Evolutionary conservation across 2,797 vertebrate genomes (phyloP), one percentile per base, ranked within the genome.

Genomic region (Syndactyla subalaris): DNA sequence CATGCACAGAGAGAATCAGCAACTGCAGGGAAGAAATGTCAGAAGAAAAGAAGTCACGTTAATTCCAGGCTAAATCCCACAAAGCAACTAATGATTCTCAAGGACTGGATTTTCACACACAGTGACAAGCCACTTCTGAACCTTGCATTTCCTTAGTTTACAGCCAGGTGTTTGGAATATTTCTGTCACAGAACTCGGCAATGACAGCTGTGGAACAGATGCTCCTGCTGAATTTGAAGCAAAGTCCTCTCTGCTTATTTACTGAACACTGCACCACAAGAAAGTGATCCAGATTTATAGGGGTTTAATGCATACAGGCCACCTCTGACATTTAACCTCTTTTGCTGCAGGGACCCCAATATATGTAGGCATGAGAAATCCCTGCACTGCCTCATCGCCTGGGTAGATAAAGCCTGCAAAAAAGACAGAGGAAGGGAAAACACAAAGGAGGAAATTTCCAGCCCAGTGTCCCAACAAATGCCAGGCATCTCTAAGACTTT

Each of bases 81-180:
- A 39, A 46, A 70, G 26, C 39, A 83, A 7, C 27, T 43, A 51
- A 83, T 19, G 39, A 46, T 63, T 62, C 48, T 20, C 29, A 82
- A 66, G 73, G 61, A 7, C n/a, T 52, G n/a, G 24, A 8, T 21
- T 92, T 80, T 78, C 52, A 38, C 18, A 63, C 15, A n/a, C 62
- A 63, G 39, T 52, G 74, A 83, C 3, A 5, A 86, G 36, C 29
- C 51, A 23, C 36, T 59, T 62, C 21, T 26, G 63, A 63, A 59
- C 34, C 34, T 15, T 45, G 9, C 23, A 26, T 19, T 49, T 41
- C 74, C 67, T 70, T 88, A 79, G 34, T 84, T 55, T 77, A 7
- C 12, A 74, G 79, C 58, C 78, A 93, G 75, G 30, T 66, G 75
- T 88, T 91, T 38, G 82, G 72, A 89, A 70, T 70, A 57, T 67